phyloP scores from a whole-genome alignment of 92 coral and sea anemone genomes.

The Zoanthus sansibaricus region DNA sequence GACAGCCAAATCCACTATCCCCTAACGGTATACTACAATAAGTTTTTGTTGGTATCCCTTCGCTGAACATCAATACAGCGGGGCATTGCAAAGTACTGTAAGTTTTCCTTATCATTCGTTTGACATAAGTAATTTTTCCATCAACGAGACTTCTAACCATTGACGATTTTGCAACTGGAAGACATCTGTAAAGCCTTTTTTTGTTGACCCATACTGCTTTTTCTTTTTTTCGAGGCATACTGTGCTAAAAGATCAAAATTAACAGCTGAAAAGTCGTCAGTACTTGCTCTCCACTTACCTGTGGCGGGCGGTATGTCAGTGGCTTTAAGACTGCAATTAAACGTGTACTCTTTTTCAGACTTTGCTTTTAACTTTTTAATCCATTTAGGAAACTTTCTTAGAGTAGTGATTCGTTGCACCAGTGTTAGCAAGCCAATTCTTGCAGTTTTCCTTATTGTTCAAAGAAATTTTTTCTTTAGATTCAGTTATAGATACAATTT shows the following conservation, averaged over 20 bases:
- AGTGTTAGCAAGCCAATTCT: too few species aligned
- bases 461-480: too few species aligned
- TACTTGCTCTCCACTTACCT: slow-evolving; percentile 49
- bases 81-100: slow-evolving; percentile 46
- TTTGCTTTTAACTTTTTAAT: slow-evolving; percentile 49
- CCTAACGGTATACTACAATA: background rate
- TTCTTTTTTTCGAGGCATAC: slow-evolving; percentile 44
- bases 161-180: slow-evolving; percentile 59
- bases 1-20: slow-evolving; percentile 48
- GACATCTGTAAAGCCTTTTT: slow-evolving; percentile 56
- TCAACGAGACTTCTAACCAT: slow-evolving; percentile 47
- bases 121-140: slow-evolving; percentile 27
- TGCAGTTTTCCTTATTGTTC: too few species aligned
- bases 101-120: slow-evolving; percentile 63
- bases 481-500: too few species aligned
- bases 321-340: slow-evolving; percentile 55
- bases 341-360: slow-evolving; percentile 38
- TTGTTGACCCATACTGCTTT: slow-evolving; percentile 56
- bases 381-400: slow-evolving; percentile 39
- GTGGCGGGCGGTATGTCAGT: slow-evolving; percentile 38
- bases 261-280: slow-evolving; percentile 25
- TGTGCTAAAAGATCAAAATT: background rate
- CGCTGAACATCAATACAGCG: slow-evolving; percentile 47
- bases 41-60: slow-evolving; percentile 52
- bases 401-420: too few species aligned